phyloP scores from a whole-genome alignment of 2,113 vertebrate species.

The Bambusicola thoracicus region DNA sequence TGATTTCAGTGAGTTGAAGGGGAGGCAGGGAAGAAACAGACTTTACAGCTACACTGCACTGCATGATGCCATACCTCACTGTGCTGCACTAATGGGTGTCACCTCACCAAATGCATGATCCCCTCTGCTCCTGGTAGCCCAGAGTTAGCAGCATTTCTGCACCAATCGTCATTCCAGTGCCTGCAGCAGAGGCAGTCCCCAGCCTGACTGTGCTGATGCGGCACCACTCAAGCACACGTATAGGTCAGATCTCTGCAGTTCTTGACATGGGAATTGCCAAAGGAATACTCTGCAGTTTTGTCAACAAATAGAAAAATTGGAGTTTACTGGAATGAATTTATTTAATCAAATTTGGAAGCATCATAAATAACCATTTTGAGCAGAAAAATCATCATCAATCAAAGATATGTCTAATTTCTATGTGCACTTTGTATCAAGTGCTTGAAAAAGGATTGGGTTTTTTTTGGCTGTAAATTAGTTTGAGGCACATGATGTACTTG shows the following conservation, averaged over 20 bases:
- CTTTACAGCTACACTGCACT: fast-evolving
- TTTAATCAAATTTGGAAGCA: conserved; percentile 19
- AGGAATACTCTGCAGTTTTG: conserved; percentile 36
- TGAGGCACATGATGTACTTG: neutral
- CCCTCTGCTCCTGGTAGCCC: neutral
- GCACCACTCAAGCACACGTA: neutral
- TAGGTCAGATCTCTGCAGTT: neutral
- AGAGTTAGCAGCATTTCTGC: neutral
- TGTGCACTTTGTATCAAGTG: neutral
- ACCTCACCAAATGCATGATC: neutral
- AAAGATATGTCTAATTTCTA: conserved; percentile 24
- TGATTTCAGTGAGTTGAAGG: neutral
- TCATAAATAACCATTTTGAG: conserved; percentile 5
- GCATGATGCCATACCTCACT: neutral
- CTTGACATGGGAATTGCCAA: neutral
- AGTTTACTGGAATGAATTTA: conserved; percentile 35
- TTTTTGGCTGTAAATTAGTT: conserved; percentile 35
- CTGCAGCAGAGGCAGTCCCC: neutral
- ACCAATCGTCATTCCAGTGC: neutral
- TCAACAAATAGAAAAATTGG: conserved; percentile 38
- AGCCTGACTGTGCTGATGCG: neutral
- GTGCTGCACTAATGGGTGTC: neutral
- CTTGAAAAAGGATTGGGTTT: conserved; percentile 21
- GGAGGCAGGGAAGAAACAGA: neutral
- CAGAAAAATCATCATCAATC: neutral